A percentile compares a stretch with the other conserved stretches of the same genome.
These are phyloP conservation scores for Typhlichthys eigenmanni DNA, from an alignment of 2,797 vertebrate genomes.

Conservation along the genomic window DNA sequence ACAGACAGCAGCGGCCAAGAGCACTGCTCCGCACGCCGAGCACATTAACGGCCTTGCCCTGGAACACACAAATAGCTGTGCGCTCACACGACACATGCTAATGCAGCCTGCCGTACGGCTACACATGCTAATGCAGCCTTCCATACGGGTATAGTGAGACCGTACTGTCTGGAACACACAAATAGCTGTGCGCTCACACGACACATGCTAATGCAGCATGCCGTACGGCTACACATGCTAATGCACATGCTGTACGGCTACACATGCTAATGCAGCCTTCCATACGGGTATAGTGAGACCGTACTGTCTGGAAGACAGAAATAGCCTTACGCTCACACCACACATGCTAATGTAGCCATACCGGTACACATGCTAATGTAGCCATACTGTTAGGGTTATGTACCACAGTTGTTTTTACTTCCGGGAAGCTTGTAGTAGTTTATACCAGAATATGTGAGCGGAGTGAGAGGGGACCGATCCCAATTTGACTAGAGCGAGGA, in stretches of 20 bases:
- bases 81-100: conserved; percentile 4
- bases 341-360: conserved; percentile 45
- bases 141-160: conserved; percentile 9
- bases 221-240: conserved; percentile 58
- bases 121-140: conserved; percentile 21
- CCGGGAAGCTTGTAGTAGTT: too few species aligned
- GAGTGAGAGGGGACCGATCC: too few species aligned
- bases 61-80: conserved; percentile 21
- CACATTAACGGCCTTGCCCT: conserved; percentile 65
- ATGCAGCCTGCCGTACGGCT: conserved; percentile 38
- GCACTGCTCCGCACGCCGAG: conserved; percentile 57
- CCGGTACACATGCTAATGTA: conserved; percentile 21
- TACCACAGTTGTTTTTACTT: conserved; percentile 9
- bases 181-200: conserved; percentile 11
- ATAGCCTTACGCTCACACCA: conserved; percentile 65
- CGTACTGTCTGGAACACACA: conserved; percentile 38
- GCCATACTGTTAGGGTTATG: conserved; percentile 16
- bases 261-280: conserved; percentile 12
- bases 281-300: conserved; percentile 13
- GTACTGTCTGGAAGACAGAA: conserved; percentile 59
- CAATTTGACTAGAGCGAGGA: too few species aligned
- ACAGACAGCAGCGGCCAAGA: conserved; percentile 76
- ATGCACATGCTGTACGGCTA: conserved; percentile 61
- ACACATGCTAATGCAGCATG: conserved; percentile 60
- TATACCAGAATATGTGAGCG: too few species aligned